Evolutionary conservation across 1,140 invertebrate genomes (phyloP).

Genomic region (Sinonovacula constricta): DNA sequence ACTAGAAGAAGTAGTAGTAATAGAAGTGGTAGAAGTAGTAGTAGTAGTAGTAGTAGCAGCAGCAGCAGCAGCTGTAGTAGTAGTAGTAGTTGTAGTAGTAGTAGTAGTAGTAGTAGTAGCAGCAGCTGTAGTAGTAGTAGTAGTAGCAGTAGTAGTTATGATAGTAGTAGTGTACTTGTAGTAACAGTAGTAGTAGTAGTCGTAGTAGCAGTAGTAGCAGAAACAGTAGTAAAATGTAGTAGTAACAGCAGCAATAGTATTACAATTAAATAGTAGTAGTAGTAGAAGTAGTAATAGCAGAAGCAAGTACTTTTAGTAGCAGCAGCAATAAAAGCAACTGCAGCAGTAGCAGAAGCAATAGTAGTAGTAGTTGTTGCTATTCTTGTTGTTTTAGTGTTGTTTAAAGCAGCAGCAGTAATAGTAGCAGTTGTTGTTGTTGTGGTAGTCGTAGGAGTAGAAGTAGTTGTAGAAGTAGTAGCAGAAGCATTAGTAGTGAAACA

Average conservation of each 20-base stretch:
- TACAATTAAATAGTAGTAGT: no score
- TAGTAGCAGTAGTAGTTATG: slow-evolving; percentile 9
- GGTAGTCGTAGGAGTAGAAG: slow-evolving; percentile 25
- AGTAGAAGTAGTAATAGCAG: not conserved
- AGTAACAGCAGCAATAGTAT: slow-evolving; percentile 3
- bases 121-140: slow-evolving; percentile 5
- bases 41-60: slow-evolving; percentile 5
- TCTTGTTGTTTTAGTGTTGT: slow-evolving; percentile 1
- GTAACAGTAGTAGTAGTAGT: not conserved
- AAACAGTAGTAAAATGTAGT: slow-evolving; percentile 1
- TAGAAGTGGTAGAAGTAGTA: no score
- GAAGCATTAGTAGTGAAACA: not conserved
- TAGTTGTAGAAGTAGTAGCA: slow-evolving; percentile 35
- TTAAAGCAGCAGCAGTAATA: slow-evolving; percentile 23
- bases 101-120: slow-evolving; percentile 16
- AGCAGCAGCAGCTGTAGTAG: slow-evolving; percentile 3
- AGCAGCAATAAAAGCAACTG: not conserved
- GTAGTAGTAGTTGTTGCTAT: not conserved
- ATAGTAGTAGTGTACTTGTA: slow-evolving; percentile 6
- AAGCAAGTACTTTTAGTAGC: not conserved
- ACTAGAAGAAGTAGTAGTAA: no score
- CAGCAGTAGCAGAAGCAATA: slow-evolving; percentile 1
- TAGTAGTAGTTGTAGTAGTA: slow-evolving; percentile 24
- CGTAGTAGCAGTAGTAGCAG: not conserved
- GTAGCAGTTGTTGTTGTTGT: slow-evolving; percentile 25